phyloP scores from a whole-genome alignment of 1,140 invertebrate genomes.

The Ylistrum balloti region DNA sequence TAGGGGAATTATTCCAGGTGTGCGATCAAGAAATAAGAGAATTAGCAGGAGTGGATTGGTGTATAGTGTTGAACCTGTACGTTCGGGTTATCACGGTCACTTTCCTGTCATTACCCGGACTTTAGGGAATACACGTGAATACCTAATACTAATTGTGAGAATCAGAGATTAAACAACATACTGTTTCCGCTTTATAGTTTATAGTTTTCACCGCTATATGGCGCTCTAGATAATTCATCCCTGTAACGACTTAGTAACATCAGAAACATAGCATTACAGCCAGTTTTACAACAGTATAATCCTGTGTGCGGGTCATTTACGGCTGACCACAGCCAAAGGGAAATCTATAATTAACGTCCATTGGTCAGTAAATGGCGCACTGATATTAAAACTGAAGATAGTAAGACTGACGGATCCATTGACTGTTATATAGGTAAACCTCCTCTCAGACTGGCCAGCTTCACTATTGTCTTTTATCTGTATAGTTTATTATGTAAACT shows the following conservation, averaged over 20 bases:
- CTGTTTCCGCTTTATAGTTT: background rate
- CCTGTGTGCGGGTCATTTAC: too few relatives aligned
- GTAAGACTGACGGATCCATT: too few relatives aligned
- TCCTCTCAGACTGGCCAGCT: too few relatives aligned
- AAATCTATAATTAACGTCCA: background rate
- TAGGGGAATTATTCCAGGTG: slow-evolving; percentile 23
- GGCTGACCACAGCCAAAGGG: too few relatives aligned
- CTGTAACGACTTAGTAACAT: too few relatives aligned
- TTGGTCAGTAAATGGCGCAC: background rate
- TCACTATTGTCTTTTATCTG: too few relatives aligned
- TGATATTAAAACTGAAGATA: too few relatives aligned
- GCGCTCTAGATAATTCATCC: background rate
- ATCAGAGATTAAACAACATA: background rate
- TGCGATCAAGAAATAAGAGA: slow-evolving; percentile 31
- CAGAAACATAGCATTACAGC: too few relatives aligned
- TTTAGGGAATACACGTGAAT: slow-evolving; percentile 23
- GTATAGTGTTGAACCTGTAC: background rate
- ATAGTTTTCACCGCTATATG: background rate
- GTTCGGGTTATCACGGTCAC: background rate
- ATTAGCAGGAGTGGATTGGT: background rate
- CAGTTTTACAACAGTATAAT: too few relatives aligned
- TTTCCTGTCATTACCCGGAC: background rate
- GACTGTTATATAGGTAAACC: too few relatives aligned
- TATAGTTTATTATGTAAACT: too few relatives aligned
- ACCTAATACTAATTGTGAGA: background rate